Evolutionary conservation across 2,888 invertebrate species (phyloP), one percentile per base, ranked within the genome.

Genomic region (Spisula subtruncata): DNA sequence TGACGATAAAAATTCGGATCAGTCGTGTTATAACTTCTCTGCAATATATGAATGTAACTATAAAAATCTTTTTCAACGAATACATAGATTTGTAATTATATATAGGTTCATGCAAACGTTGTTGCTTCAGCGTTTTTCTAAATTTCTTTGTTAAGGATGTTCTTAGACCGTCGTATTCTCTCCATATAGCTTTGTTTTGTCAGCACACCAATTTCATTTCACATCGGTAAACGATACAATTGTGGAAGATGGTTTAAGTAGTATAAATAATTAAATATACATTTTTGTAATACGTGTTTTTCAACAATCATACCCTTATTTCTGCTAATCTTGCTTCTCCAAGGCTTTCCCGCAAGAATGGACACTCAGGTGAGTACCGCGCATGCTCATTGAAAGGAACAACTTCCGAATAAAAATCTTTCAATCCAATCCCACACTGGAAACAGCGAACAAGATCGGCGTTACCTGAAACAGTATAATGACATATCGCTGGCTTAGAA

Each of bases 391-490:
- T 20, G 20, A 46, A 29, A 25, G 83, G 71, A 0, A 25, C 83
- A 25, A 66, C 71, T 0, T 83, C 83, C 0, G 41, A 16, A n/a
- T n/a, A 71, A 16, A 83, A 83, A 56, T 83, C 83, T 83, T 83
- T 83, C 25, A 83, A 29, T n/a, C 83, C 83, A 25, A 83, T 83
- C 6, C 71, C 83, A 46, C 83, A 83, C 25, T 83, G 83, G 29
- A 66, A 83, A 32, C 83, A 83, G 25, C 83, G 83, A 10, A 83
- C 83, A 2, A 83, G 48, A 32, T 83, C 83, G 1, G 16, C 46
- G 1, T 8, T 10, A 25, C 46, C 83, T 83, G 71, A 83, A 60
- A 14, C 10, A 81, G 48, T 20, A 51, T 41, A 41, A 41, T 41
- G 41, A 8, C 41, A 41, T 41, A 41, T 41, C 41, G 8, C 41